Evolutionary conservation across 1,140 invertebrate species (phyloP), one percentile per base, ranked within the genome.

Genomic region (Dendroctonus valens): DNA sequence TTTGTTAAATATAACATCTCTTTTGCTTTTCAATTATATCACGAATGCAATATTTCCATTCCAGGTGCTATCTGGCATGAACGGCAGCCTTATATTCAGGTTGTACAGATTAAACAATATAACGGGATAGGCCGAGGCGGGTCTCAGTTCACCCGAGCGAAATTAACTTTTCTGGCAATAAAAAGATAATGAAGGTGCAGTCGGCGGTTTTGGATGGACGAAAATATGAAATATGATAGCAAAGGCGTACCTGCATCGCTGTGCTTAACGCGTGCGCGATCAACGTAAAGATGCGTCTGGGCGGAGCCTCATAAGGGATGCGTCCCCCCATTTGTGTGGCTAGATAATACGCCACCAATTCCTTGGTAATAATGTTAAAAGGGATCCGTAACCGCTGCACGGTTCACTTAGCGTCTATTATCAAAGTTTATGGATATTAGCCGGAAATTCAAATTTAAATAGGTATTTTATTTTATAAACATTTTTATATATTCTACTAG

Each of bases 151-250:
- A 68, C 66, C 60, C 26, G 59, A 62, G 59, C 66, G 58, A 68
- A 68, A 68, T 68, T 62, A 62, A 68, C 66, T 68, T 68, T 44
- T 57, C 51, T 41, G 8, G 49, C 60, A 68, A 68, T 68, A 68
- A 68, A 67, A 68, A 42, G 41, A 41, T 68, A 68, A 68, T 68
- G 53, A 68, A 68, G 66, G 66, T 68, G 59, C 41, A 62, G 46
- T 53, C 53, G 14, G 38, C 37, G 49, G 55, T 57, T 59, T 53
- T 11, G 39, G 15, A 49, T n/a, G 58, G 51, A 7, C 44, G 38
- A 54, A 68, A 68, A 57, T 68, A 68, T 68, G 59, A 68, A 68
- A 68, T 63, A 63, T 68, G 50, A 63, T 51, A 40, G 14, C 12
- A 60, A 54, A 68, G 59, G 66, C 59, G 59, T 68, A 68, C 66